Conservation (phyloP, 2,113 vertebrate species). For the Elachura formosa region DNA sequence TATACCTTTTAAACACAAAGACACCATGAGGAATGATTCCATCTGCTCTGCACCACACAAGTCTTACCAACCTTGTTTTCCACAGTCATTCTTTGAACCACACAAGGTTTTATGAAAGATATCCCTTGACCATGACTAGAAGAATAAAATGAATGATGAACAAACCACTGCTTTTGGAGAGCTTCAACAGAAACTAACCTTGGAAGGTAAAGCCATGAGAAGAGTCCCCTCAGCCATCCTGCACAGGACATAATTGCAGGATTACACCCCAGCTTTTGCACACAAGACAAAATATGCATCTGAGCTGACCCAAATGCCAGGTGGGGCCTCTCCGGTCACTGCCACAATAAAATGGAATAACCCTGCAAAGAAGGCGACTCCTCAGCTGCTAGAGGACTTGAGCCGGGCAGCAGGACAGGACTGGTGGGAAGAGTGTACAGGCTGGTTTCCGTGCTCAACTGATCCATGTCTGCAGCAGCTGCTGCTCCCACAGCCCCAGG, state of each 20-base stretch:
- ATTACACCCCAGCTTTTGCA: background rate
- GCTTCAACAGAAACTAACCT: background rate
- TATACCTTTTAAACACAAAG: background rate
- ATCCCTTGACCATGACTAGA: background rate
- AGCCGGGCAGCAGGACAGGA: background rate
- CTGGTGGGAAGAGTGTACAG: background rate
- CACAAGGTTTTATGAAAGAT: background rate
- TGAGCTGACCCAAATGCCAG: background rate
- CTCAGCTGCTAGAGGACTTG: background rate
- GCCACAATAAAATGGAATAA: background rate
- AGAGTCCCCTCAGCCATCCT: background rate
- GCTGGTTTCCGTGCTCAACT: constrained; percentile 12
- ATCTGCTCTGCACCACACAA: background rate
- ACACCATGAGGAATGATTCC: background rate
- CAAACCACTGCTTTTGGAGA: background rate
- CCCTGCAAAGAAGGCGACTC: background rate
- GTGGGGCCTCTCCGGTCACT: background rate
- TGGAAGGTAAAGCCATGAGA: background rate
- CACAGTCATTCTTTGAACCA: background rate
- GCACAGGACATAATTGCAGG: background rate
- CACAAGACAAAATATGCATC: background rate
- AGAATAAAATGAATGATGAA: background rate
- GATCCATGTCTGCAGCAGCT: constrained; percentile 24
- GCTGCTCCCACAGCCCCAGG: constrained; percentile 13
- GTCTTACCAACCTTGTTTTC: background rate